Conservation (phyloP, 2,888 invertebrate species). For the Xestia xanthographa region DNA sequence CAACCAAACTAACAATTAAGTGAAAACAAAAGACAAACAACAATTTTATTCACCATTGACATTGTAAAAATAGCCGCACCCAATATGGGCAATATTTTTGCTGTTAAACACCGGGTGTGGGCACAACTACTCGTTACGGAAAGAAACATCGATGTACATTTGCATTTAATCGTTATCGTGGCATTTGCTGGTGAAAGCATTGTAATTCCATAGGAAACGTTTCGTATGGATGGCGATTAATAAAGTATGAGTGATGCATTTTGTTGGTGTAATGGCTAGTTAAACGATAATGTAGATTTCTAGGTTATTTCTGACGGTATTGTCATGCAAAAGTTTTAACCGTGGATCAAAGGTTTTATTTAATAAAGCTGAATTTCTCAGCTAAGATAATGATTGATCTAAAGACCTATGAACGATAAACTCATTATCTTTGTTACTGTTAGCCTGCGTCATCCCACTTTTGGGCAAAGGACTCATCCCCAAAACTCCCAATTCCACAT, state of each 20-base stretch:
- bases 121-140: conserved; percentile 50
- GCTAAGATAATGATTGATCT: background rate
- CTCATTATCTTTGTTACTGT: background rate
- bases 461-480: background rate
- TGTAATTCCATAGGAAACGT: conserved; percentile 62
- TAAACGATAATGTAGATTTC: conserved; percentile 17
- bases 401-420: background rate
- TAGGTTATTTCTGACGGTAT: conserved; percentile 11
- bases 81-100: conserved; percentile 59
- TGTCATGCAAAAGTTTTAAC: background rate
- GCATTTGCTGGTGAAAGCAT: conserved; percentile 79
- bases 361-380: background rate
- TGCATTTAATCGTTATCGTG: conserved; percentile 79
- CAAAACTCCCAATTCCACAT: background rate
- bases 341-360: background rate
- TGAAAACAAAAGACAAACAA: conserved; percentile 57
- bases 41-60: conserved; percentile 51
- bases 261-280: conserved; percentile 6
- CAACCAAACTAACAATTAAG: conserved; percentile 61
- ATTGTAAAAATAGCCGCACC: conserved; percentile 48
- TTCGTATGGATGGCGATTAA: conserved; percentile 53
- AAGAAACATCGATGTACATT: conserved; percentile 66
- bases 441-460: background rate
- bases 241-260: conserved; percentile 35
- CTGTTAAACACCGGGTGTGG: conserved; percentile 47